Percentiles rank a stretch among this genome's conserved stretches.
Evolutionary conservation across 2,113 vertebrate genomes (phyloP).

Genomic region (Microcebus ravelobensis): DNA sequence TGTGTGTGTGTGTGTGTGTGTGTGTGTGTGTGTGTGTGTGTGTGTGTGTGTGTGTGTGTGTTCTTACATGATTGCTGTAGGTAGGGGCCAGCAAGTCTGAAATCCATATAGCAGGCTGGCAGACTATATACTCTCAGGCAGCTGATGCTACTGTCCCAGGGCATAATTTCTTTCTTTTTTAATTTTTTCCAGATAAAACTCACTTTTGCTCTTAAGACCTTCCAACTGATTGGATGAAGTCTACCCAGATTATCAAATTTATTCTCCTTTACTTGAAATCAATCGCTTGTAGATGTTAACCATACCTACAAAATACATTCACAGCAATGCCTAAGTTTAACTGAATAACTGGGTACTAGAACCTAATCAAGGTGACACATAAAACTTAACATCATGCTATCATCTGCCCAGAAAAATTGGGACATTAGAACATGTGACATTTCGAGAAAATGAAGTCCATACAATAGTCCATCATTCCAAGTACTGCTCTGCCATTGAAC

Average conservation of each 20-base stretch:
- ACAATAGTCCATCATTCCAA: slow-evolving; percentile 61
- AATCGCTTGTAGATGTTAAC: not conserved
- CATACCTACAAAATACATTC: not conserved
- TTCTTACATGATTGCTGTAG: too few species aligned
- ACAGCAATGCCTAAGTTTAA: not conserved
- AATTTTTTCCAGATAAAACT: not conserved
- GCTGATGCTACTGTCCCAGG: not conserved
- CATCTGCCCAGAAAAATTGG: slow-evolving; percentile 53
- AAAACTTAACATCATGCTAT: slow-evolving; percentile 13
- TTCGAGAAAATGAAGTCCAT: slow-evolving; percentile 63
- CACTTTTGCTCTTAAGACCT: not conserved
- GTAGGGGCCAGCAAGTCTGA: not conserved
- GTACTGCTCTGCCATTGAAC: slow-evolving; percentile 59
- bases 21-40: too few species aligned
- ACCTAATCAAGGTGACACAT: not conserved
- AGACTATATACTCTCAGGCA: not conserved
- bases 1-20: too few species aligned
- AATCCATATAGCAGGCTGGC: not conserved
- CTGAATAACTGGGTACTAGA: not conserved
- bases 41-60: not conserved
- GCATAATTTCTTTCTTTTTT: not conserved
- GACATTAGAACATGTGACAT: slow-evolving; percentile 51
- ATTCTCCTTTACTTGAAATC: not conserved
- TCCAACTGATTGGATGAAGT: not conserved
- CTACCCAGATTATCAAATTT: not conserved